phyloP scores from a whole-genome alignment of 2,113 vertebrate species.

The Rallus limicola region DNA sequence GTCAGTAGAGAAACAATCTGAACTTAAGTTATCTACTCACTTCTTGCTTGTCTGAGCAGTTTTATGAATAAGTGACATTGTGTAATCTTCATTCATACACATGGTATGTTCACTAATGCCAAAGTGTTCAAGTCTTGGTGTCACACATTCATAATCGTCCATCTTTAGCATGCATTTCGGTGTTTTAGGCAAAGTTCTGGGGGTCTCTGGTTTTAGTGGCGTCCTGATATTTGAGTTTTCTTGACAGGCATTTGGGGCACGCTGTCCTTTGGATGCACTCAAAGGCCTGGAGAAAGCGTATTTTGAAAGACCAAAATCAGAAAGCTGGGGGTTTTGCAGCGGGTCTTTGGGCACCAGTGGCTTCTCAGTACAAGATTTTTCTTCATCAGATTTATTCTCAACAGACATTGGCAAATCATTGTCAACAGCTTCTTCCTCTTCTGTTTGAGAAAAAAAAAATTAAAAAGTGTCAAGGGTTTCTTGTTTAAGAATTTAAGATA shows the following conservation, averaged over 20 bases:
- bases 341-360: background rate
- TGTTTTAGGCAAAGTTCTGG: constrained; percentile 71
- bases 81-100: constrained; percentile 91
- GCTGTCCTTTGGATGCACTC: background rate
- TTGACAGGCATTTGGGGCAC: rapidly evolving
- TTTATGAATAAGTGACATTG: constrained; percentile 82
- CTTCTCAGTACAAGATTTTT: background rate
- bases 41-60: constrained; percentile 50
- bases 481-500: background rate
- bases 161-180: constrained; percentile 82
- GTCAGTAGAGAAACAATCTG: background rate
- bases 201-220: background rate
- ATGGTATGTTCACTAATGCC: constrained; percentile 84
- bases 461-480: background rate
- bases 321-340: constrained; percentile 80
- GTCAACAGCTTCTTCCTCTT: background rate
- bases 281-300: constrained; percentile 74
- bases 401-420: background rate
- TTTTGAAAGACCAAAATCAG: constrained; percentile 90
- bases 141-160: constrained; percentile 80
- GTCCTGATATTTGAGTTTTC: background rate
- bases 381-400: constrained; percentile 9
- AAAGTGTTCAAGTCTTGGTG: constrained; percentile 85
- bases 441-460: background rate
- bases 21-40: constrained; percentile 41